phyloP scores from a whole-genome alignment of 2,888 invertebrate species.

The Agriopis aurantiaria region DNA sequence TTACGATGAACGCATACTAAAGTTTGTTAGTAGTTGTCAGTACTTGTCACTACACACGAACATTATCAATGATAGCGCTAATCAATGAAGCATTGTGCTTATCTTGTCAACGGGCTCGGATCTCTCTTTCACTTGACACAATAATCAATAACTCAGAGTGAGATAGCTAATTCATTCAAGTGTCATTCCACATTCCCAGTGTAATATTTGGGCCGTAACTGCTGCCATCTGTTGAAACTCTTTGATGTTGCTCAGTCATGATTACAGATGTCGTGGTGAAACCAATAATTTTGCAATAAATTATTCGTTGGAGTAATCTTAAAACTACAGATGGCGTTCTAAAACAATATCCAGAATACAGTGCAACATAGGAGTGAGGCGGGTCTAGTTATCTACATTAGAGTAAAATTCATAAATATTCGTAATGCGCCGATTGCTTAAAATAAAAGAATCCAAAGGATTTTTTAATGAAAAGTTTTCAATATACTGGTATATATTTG shows the following conservation, averaged over 20 bases:
- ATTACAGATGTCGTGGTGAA: conserved; percentile 60
- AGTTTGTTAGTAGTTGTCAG: conserved; percentile 8
- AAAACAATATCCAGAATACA: neutral
- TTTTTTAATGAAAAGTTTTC: too few species aligned
- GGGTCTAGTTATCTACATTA: too few species aligned
- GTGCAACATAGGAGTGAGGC: too few species aligned
- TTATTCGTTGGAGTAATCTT: neutral
- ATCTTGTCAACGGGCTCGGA: conserved; percentile 41
- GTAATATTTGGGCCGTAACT: conserved; percentile 27
- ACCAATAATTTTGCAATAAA: conserved; percentile 41
- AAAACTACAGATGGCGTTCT: neutral
- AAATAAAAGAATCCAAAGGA: too few species aligned
- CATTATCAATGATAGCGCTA: conserved; percentile 37
- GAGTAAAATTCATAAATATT: too few species aligned
- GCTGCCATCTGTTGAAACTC: conserved; percentile 51
- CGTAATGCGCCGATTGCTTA: too few species aligned
- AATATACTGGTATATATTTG: too few species aligned
- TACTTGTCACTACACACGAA: conserved; percentile 17
- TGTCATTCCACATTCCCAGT: conserved; percentile 43
- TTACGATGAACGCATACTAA: conserved; percentile 37
- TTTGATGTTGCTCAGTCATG: conserved; percentile 26
- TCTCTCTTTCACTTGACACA: conserved; percentile 64
- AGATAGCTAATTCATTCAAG: conserved; percentile 47
- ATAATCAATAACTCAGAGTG: conserved; percentile 10
- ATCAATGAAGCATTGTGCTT: conserved; percentile 34